Evolutionary conservation across 2,888 invertebrate genomes (phyloP).

Genomic region (Campopleginae sp.): DNA sequence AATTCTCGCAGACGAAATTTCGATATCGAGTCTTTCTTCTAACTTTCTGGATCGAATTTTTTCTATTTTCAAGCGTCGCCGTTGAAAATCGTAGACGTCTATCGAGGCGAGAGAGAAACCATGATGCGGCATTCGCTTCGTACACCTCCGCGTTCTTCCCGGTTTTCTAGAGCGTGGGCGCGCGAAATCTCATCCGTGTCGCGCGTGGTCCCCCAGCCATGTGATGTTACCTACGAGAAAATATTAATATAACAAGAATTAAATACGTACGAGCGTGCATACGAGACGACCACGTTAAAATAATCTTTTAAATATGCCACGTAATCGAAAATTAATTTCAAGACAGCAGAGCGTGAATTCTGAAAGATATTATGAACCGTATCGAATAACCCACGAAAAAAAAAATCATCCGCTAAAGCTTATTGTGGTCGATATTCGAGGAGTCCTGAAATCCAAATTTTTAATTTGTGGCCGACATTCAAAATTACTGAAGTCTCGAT

Average conservation of each 20-base stretch:
- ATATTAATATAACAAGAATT: constrained; percentile 36
- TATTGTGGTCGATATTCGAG: too few relatives aligned
- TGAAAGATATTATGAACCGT: not conserved
- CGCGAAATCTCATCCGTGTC: constrained; percentile 68
- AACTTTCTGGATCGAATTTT: not conserved
- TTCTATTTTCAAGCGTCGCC: not conserved
- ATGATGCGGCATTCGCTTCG: constrained; percentile 11
- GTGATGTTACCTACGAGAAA: constrained; percentile 52
- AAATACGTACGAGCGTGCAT: constrained; percentile 22
- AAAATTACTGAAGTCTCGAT: too few relatives aligned
- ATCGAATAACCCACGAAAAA: constrained; percentile 17
- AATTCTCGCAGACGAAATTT: not conserved
- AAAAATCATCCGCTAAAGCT: not conserved
- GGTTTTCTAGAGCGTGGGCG: constrained; percentile 73
- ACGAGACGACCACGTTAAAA: constrained; percentile 38
- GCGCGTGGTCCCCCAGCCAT: constrained; percentile 46
- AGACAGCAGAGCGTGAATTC: not conserved
- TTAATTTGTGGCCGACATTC: too few relatives aligned
- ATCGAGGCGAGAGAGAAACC: not conserved
- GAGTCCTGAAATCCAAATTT: too few relatives aligned
- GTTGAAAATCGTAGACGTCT: constrained; percentile 5
- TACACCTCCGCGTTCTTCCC: constrained; percentile 67
- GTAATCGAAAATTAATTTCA: constrained; percentile 48
- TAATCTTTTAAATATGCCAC: constrained; percentile 26
- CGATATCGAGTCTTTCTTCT: not conserved